Evolutionary conservation across 2,113 vertebrate genomes (phyloP).

Genomic region (Hypanus sabinus): DNA sequence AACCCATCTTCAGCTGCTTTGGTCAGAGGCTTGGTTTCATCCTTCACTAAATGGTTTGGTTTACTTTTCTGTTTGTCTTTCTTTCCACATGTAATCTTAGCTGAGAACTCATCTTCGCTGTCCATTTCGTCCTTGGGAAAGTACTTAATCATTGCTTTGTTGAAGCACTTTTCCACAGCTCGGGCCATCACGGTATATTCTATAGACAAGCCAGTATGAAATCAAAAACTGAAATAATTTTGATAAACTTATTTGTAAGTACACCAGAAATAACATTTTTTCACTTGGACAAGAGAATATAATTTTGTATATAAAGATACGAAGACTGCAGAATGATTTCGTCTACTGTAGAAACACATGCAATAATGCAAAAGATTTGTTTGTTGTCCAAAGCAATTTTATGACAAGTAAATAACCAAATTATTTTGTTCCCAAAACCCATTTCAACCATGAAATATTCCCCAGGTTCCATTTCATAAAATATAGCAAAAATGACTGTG

Average conservation of each 20-base stretch:
- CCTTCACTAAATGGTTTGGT: background rate
- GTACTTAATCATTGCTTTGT: conserved; percentile 37
- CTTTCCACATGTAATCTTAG: background rate
- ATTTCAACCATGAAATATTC: background rate
- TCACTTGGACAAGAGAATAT: background rate
- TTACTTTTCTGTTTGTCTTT: conserved; percentile 26
- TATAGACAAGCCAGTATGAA: background rate
- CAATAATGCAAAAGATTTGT: background rate
- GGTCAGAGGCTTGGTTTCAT: background rate
- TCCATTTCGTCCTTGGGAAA: conserved; percentile 39
- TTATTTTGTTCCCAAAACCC: background rate
- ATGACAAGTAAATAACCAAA: background rate
- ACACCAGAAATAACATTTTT: background rate
- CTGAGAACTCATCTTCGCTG: conserved; percentile 28
- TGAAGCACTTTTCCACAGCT: conserved; percentile 29
- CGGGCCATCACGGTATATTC: conserved; percentile 38
- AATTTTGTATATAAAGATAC: background rate
- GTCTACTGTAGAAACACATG: background rate
- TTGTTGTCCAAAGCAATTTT: background rate
- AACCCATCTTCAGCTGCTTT: background rate
- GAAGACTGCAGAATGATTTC: background rate
- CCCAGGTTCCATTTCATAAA: background rate
- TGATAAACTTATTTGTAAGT: background rate
- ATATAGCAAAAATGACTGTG: background rate
- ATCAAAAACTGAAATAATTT: background rate